Evolutionary conservation across 2,888 invertebrate species (phyloP), one percentile per base, ranked within the genome.

Genomic region (Parochlus steinenii): DNA sequence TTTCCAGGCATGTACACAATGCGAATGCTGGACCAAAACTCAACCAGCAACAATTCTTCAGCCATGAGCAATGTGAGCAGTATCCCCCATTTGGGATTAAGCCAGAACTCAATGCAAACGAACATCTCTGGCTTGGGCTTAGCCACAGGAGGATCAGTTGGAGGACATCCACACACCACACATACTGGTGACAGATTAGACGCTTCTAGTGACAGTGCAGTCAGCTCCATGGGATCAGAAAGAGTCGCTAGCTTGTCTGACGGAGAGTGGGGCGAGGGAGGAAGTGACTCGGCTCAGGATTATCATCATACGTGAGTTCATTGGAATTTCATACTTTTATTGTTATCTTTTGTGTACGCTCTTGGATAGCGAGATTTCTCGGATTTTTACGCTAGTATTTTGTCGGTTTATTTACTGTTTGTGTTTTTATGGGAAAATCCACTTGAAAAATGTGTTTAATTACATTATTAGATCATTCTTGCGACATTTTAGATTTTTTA

Each of bases 211-310:
- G 89, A 89, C 57, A 86, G 86, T 50, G 87, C 87, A 1, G 87
- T 87, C 22, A 87, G 87, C 40, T 87, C 87, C 3, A 85, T 89
- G 85, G 86, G 86, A 3, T 86, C 86, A 3, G 87, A 89, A 50
- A 67, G 87, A 10, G 85, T 87, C 7, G 82, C 85, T 3, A 85
- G 85, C 0, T 62, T 86, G 3, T 86, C 86, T 2, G 87, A 87
- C 51, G 80, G 82, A 3, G 87, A 86, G 50, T 87, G 86, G 86
- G 83, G 85, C 54, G 87, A 87, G 52, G 71, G 67, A 25, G 85
- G 85, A 19, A 82, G 80, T 32, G 86, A 87, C 50, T 83, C 85
- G 1, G 76, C 78, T 2, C 76, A 78, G 55, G 85, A 85, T 53
- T 85, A 78, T 50, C 75, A 77, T 48, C 57, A 56, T 40, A 17